Conservation (phyloP, 2,888 invertebrate genomes). For the Pyralis farinalis region DNA sequence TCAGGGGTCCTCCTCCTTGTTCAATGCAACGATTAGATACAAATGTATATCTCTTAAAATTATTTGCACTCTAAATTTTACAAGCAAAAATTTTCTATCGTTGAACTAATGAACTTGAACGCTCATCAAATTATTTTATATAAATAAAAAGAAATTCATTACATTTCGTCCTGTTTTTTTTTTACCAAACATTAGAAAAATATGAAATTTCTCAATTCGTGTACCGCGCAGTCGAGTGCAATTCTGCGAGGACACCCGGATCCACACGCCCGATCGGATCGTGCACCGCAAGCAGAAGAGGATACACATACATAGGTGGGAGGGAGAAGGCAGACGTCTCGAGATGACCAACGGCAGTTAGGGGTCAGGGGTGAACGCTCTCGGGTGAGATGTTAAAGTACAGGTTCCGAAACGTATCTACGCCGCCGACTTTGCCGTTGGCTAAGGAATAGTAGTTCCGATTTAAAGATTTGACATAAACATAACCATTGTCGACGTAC, state of each 20-base stretch:
- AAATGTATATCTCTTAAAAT: too few relatives aligned
- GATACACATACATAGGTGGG: constrained; percentile 31
- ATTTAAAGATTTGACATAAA: constrained; percentile 1
- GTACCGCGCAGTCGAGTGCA: constrained; percentile 56
- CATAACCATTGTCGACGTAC: background rate
- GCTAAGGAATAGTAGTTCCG: constrained; percentile 19
- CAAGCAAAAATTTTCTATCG: too few relatives aligned
- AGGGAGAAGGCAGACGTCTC: constrained; percentile 48
- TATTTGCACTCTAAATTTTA: too few relatives aligned
- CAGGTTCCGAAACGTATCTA: constrained; percentile 23
- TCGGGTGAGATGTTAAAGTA: constrained; percentile 58
- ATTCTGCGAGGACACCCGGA: constrained; percentile 74
- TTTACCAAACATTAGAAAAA: too few relatives aligned
- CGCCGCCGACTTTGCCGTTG: constrained; percentile 37
- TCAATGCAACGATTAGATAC: too few relatives aligned
- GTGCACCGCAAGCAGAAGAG: constrained; percentile 54
- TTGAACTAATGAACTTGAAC: too few relatives aligned
- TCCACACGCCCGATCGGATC: constrained; percentile 65
- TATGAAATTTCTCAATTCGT: constrained; percentile 30
- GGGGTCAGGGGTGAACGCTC: constrained; percentile 79
- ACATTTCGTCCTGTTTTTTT: too few relatives aligned
- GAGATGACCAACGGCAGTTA: constrained; percentile 74
- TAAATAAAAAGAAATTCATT: too few relatives aligned
- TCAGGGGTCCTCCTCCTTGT: too few relatives aligned
- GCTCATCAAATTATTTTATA: too few relatives aligned